Evolutionary conservation across 2,113 vertebrate species (phyloP).

Genomic region (Gnathonemus echidnorhynchus): DNA sequence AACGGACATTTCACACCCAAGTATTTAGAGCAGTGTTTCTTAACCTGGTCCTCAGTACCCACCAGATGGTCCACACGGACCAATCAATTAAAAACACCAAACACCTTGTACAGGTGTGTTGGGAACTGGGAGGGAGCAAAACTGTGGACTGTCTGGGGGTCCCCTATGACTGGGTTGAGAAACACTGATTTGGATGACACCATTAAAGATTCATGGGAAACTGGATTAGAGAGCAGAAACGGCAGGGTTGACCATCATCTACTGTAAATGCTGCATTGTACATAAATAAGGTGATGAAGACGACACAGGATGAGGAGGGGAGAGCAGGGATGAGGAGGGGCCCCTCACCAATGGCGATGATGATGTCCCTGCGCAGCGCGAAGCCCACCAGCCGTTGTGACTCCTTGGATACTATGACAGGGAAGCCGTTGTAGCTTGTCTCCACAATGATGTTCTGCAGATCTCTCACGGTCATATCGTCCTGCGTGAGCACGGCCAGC

Average conservation of each 20-base stretch:
- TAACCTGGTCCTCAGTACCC: not conserved
- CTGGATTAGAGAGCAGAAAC: not conserved
- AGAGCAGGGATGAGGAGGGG: not conserved
- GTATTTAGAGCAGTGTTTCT: not conserved
- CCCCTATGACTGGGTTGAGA: not conserved
- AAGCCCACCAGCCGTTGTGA: conserved; percentile 95
- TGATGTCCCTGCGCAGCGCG: conserved; percentile 93
- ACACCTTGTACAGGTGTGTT: not conserved
- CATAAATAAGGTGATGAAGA: not conserved
- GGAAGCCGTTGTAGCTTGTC: conserved; percentile 95
- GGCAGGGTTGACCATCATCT: not conserved
- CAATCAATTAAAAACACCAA: not conserved
- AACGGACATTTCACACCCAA: not conserved
- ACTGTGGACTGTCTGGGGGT: not conserved
- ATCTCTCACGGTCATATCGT: conserved; percentile 92
- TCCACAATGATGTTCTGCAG: conserved; percentile 87
- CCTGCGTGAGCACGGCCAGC: conserved; percentile 88
- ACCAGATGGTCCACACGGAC: not conserved
- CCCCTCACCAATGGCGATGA: conserved; percentile 85
- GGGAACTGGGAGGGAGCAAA: not conserved
- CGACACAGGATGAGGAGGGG: not conserved
- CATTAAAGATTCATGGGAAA: not conserved
- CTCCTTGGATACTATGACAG: conserved; percentile 96
- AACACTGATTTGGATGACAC: not conserved
- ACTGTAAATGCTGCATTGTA: not conserved